phyloP scores from a whole-genome alignment of 2,888 invertebrate species.

The Listrodromus nycthemerus region DNA sequence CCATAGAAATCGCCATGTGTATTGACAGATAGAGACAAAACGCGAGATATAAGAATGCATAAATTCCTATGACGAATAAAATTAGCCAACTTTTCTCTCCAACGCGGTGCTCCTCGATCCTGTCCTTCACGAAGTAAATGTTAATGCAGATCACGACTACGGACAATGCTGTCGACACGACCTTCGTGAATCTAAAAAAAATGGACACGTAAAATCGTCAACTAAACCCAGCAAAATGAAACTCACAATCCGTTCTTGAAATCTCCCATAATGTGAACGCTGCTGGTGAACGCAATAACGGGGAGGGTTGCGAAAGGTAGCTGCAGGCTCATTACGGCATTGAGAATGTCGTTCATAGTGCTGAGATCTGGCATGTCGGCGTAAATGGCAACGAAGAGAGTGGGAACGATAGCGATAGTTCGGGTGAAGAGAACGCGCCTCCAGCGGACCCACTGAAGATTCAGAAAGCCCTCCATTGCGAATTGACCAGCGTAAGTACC shows the following conservation, averaged over 20 bases:
- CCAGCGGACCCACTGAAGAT: conserved; percentile 94
- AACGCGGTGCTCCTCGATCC: conserved; percentile 85
- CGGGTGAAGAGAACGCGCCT: conserved; percentile 94
- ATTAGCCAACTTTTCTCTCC: conserved; percentile 84
- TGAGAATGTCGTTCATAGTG: conserved; percentile 93
- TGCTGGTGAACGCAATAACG: conserved; percentile 94
- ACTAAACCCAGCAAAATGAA: not conserved
- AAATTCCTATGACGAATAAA: conserved; percentile 85
- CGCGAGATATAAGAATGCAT: conserved; percentile 88
- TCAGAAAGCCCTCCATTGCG: conserved; percentile 95
- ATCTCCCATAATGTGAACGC: conserved; percentile 92
- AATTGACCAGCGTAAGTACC: conserved; percentile 94
- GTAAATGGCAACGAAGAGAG: conserved; percentile 90
- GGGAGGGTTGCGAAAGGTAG: conserved; percentile 95
- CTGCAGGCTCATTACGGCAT: conserved; percentile 94
- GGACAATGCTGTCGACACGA: conserved; percentile 89
- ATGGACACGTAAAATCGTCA: conserved; percentile 32
- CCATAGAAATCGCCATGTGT: conserved; percentile 90
- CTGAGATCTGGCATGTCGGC: conserved; percentile 89
- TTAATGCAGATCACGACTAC: conserved; percentile 91
- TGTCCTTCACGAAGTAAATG: conserved; percentile 90
- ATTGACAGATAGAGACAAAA: conserved; percentile 91
- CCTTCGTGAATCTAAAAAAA: conserved; percentile 88
- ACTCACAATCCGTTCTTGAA: conserved; percentile 92
- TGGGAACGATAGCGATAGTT: conserved; percentile 91